Conservation (phyloP, 2,888 invertebrate genomes). For the Limnephilus lunatus region DNA sequence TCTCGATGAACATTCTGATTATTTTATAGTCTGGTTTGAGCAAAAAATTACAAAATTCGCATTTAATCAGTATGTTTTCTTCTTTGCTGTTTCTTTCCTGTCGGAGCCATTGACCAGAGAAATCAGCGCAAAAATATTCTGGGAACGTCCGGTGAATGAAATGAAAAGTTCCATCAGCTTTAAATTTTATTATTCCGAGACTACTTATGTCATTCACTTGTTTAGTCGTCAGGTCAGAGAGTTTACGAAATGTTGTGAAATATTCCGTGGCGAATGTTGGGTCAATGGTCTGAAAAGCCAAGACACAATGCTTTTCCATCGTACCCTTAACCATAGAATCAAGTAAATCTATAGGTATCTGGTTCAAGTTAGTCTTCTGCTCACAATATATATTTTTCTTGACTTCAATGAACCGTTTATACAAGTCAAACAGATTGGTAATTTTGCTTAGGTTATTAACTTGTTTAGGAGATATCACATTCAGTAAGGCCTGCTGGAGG, state of each 20-base stretch:
- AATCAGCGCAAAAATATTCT: neutral
- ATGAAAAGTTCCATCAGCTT: neutral
- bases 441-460: neutral
- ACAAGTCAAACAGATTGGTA: conserved; percentile 9
- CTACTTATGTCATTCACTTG: neutral
- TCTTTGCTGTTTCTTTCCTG: neutral
- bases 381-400: conserved; percentile 22
- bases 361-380: neutral
- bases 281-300: neutral
- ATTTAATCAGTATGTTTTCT: neutral
- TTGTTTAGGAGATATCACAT: neutral
- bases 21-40: neutral
- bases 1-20: neutral
- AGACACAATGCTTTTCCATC: neutral
- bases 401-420: neutral
- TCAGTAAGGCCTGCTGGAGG: neutral
- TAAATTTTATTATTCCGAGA: neutral
- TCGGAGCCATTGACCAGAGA: neutral
- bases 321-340: neutral
- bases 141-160: conserved; percentile 25
- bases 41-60: neutral
- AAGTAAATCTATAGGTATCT: no score
- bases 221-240: neutral
- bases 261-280: neutral
- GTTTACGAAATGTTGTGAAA: neutral